Evolutionary conservation across 1,140 invertebrate species (phyloP).

Genomic region (Gonatopus flavifemur): DNA sequence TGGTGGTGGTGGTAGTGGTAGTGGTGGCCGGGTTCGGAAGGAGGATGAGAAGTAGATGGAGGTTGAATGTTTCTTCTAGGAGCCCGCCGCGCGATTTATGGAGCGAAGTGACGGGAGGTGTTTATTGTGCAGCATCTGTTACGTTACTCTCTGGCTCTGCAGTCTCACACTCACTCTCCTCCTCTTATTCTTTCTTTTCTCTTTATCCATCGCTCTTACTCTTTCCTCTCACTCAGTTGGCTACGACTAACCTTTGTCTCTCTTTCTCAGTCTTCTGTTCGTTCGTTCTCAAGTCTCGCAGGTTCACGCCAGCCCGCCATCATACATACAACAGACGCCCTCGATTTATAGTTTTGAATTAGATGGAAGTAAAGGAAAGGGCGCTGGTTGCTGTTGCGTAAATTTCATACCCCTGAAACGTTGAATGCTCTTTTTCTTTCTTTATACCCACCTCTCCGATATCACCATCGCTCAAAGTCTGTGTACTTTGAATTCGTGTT

Average conservation of each 20-base stretch:
- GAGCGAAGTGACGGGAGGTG: conserved; percentile 58
- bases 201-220: conserved; percentile 16
- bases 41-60: conserved; percentile 41
- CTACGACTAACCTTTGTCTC: conserved; percentile 14
- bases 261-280: conserved; percentile 18
- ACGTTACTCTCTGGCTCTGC: conserved; percentile 45
- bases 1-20: neutral
- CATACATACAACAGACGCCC: conserved; percentile 57
- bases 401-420: conserved; percentile 35
- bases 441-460: neutral
- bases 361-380: conserved; percentile 51
- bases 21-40: conserved; percentile 30
- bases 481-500: too few relatives aligned
- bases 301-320: conserved; percentile 49
- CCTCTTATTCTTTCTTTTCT: conserved; percentile 8
- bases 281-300: conserved; percentile 32
- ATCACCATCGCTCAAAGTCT: neutral
- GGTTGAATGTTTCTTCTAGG: conserved; percentile 53
- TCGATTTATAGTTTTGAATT: conserved; percentile 59
- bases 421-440: conserved; percentile 18
- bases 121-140: conserved; percentile 60
- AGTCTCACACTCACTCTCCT: conserved; percentile 24
- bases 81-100: conserved; percentile 55
- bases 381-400: conserved; percentile 38
- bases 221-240: conserved; percentile 16